These are phyloP conservation scores for Oceanodroma leucorhoa DNA, from an alignment of 2,797 vertebrate genomes.

Conservation along the genomic window DNA sequence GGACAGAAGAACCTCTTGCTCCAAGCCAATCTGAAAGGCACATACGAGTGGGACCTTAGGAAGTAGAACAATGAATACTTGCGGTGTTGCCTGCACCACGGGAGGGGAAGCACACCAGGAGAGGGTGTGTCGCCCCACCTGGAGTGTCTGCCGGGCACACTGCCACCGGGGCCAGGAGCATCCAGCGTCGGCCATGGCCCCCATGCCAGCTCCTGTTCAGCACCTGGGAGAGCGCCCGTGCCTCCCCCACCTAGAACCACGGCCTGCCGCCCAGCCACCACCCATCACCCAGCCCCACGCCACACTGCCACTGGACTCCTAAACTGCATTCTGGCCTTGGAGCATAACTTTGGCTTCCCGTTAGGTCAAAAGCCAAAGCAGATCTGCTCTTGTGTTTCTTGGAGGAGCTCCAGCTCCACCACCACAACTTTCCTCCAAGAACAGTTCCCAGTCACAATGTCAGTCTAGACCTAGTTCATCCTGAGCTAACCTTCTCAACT, in stretches of 20 bases:
- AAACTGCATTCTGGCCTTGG: neutral
- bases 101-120: neutral
- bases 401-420: neutral
- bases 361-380: neutral
- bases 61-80: neutral
- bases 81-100: accelerated
- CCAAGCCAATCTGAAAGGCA: neutral
- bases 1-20: neutral
- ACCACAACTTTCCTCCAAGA: neutral
- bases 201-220: neutral
- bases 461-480: neutral
- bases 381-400: neutral
- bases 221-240: accelerated
- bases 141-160: neutral
- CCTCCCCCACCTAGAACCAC: accelerated
- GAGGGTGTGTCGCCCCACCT: neutral
- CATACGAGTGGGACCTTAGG: neutral
- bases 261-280: accelerated
- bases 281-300: accelerated
- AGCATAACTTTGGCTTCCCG: accelerated
- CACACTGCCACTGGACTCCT: neutral
- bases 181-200: accelerated
- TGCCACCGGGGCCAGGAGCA: neutral
- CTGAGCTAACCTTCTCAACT: neutral
- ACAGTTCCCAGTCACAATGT: neutral